A percentile compares a stretch with the other conserved stretches of the same genome.
phyloP scores from a whole-genome alignment of 2,113 vertebrate genomes.

The Prinia subflava region DNA sequence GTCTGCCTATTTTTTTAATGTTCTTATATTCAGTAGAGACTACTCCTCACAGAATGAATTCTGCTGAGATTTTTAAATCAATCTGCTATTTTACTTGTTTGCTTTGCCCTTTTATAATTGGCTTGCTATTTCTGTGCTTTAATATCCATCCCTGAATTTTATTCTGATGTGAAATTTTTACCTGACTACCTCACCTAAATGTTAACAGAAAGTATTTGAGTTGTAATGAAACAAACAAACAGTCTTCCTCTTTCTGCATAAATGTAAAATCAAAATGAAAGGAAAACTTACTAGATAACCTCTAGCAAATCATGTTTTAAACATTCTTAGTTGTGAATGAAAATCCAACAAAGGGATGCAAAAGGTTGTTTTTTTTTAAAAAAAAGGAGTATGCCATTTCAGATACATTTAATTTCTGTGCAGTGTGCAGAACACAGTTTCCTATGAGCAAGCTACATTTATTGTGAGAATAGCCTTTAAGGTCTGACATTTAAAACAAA shows the following conservation, averaged over 20 bases:
- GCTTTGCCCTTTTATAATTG: not conserved
- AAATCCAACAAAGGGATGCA: not conserved
- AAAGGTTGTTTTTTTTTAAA: not conserved
- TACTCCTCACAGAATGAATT: not conserved
- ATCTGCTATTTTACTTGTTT: not conserved
- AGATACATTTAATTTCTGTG: not conserved
- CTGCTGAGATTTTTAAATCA: not conserved
- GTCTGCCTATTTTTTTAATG: not conserved
- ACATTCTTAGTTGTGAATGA: not conserved
- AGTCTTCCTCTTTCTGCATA: not conserved
- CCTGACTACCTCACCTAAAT: not conserved
- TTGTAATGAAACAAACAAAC: not conserved
- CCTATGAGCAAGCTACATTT: not conserved
- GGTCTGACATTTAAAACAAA: slow-evolving; percentile 49
- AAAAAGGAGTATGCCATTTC: not conserved
- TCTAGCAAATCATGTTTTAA: not conserved
- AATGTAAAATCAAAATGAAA: not conserved
- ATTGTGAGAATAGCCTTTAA: slow-evolving; percentile 12
- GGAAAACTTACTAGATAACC: not conserved
- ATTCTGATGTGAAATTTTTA: not conserved
- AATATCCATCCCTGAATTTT: not conserved
- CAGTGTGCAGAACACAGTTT: not conserved
- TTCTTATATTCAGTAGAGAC: not conserved
- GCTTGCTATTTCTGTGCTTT: not conserved
- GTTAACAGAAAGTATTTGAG: not conserved